These are phyloP conservation scores for Altica lythri DNA, from an alignment of 2,888 invertebrate species.

Conservation along the genomic window DNA sequence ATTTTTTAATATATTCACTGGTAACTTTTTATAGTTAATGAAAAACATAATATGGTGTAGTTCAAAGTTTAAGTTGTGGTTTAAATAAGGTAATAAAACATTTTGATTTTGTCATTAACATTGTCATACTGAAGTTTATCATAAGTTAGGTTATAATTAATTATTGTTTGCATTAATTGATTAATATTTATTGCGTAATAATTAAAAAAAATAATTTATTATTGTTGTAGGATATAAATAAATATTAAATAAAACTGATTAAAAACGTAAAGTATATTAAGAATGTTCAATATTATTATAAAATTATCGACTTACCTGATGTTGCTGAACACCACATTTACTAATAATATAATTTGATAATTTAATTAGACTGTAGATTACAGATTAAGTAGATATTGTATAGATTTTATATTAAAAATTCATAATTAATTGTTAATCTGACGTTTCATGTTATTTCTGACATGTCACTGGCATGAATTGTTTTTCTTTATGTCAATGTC, in stretches of 20 bases:
- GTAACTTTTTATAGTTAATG: too few species aligned
- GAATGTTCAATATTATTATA: background rate
- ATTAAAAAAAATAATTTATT: constrained; percentile 1
- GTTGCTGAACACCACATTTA: constrained; percentile 3
- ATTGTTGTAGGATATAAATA: background rate
- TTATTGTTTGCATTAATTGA: background rate
- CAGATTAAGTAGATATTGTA: constrained; percentile 13
- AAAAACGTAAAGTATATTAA: background rate
- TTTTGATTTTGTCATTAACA: constrained; percentile 5
- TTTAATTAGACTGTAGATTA: constrained; percentile 10
- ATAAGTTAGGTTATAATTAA: constrained; percentile 3
- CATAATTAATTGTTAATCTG: constrained; percentile 34
- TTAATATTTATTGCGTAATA: constrained; percentile 23
- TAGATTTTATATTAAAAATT: constrained; percentile 29
- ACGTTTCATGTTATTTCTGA: constrained; percentile 39
- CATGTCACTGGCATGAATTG: constrained; percentile 20
- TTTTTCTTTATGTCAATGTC: constrained; percentile 2
- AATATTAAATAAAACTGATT: background rate
- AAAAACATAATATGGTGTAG: too few species aligned
- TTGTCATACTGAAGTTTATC: constrained; percentile 7
- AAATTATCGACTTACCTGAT: constrained; percentile 9
- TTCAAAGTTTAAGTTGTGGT: background rate
- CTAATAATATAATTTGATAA: background rate
- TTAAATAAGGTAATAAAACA: constrained; percentile 3
- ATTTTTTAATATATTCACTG: background rate